phyloP scores from a whole-genome alignment of 2,797 vertebrate species.

The Parauchenoglanis ngamensis region DNA sequence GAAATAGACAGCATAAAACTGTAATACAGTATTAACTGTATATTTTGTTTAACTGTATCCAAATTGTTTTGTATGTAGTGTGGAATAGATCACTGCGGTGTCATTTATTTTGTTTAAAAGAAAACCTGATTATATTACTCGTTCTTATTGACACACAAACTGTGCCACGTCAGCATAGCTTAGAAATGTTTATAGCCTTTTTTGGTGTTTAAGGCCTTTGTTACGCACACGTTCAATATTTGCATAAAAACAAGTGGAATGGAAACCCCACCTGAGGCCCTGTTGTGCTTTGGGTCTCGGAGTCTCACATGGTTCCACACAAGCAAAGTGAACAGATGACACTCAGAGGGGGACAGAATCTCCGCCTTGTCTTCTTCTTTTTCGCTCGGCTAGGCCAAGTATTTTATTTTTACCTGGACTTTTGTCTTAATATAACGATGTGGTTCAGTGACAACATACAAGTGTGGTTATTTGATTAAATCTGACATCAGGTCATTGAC shows the following conservation, averaged over 20 bases:
- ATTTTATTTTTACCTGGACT: not conserved
- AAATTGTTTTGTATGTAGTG: not conserved
- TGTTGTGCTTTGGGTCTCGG: not conserved
- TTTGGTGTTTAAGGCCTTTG: not conserved
- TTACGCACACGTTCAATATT: not conserved
- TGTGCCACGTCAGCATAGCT: not conserved
- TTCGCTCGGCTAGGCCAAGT: not conserved
- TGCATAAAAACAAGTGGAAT: not conserved
- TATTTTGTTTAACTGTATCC: not conserved
- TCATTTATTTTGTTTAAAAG: not conserved
- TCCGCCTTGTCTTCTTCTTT: not conserved
- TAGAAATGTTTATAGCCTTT: not conserved
- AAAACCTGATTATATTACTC: not conserved
- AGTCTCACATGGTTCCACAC: not conserved
- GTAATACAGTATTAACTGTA: not conserved
- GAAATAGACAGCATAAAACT: not conserved
- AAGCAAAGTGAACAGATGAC: not conserved
- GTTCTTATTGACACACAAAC: not conserved
- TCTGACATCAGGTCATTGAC: not conserved
- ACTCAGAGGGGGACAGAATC: not conserved
- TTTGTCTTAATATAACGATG: not conserved
- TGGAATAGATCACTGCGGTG: not conserved
- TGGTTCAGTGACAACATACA: not conserved
- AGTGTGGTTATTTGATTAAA: not conserved
- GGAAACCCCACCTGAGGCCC: not conserved